Conservation (phyloP, 2,797 vertebrate genomes). For the Sebastes steindachneri region DNA sequence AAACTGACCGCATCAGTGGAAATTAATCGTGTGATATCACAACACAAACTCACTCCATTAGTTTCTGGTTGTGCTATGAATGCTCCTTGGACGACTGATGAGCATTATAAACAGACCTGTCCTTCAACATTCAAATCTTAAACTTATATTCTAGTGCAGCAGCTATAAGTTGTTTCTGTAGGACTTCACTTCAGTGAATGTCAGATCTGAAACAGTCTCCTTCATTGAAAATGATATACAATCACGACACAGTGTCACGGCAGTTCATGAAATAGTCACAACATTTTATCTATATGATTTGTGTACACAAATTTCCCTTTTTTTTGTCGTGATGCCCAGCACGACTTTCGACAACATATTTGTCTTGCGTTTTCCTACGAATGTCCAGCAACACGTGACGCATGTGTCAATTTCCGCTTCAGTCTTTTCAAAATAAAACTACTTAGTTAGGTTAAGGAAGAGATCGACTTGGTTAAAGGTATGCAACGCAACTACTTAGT, state of each 20-base stretch:
- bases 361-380: too few species aligned
- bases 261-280: not conserved
- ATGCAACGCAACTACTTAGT: too few species aligned
- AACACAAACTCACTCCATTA: not conserved
- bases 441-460: not conserved
- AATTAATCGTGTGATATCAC: not conserved
- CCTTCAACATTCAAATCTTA: not conserved
- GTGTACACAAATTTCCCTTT: too few species aligned
- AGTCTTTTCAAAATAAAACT: not conserved
- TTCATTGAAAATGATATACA: not conserved
- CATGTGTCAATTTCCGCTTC: too few species aligned
- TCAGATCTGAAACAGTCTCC: not conserved
- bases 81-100: not conserved
- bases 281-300: not conserved
- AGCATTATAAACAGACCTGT: not conserved
- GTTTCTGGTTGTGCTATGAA: not conserved
- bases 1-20: not conserved
- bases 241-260: not conserved
- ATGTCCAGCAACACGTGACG: too few species aligned
- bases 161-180: not conserved
- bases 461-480: too few species aligned
- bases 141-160: not conserved
- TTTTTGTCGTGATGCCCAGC: too few species aligned
- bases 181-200: not conserved
- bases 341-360: too few species aligned